Conservation (phyloP, 2,888 invertebrate species). For the Anagyrus pseudococci region DNA sequence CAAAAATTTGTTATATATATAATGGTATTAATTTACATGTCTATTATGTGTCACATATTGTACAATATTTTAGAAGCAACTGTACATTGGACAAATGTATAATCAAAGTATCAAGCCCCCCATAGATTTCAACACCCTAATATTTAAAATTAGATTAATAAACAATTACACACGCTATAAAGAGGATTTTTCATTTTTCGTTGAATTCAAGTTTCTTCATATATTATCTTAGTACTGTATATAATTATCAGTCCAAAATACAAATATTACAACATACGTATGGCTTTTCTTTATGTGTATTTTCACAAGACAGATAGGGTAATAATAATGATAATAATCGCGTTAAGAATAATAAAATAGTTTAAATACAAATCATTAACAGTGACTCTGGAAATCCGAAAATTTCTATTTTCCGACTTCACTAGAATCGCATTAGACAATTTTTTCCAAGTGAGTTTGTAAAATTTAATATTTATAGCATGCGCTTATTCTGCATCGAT, state of each 20-base stretch:
- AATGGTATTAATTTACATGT: slow-evolving; percentile 57
- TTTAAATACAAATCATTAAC: slow-evolving; percentile 57
- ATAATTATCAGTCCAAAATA: slow-evolving; percentile 34
- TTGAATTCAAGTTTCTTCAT: slow-evolving; percentile 15
- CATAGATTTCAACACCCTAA: slow-evolving; percentile 31
- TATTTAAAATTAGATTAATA: slow-evolving; percentile 34
- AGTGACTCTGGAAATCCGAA: slow-evolving; percentile 48
- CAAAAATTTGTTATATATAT: slow-evolving; percentile 38
- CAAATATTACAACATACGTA: slow-evolving; percentile 28
- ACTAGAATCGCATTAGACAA: slow-evolving; percentile 37
- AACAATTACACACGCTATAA: slow-evolving; percentile 24
- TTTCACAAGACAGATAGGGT: slow-evolving; percentile 36
- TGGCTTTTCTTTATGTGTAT: slow-evolving; percentile 29
- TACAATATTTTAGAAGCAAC: slow-evolving; percentile 55
- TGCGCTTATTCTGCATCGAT: slow-evolving; percentile 12
- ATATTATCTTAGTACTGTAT: slow-evolving; percentile 1
- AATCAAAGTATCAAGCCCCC: slow-evolving; percentile 42
- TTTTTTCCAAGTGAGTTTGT: slow-evolving; percentile 25
- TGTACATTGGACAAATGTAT: slow-evolving; percentile 51
- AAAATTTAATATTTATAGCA: slow-evolving; percentile 33
- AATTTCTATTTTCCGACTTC: slow-evolving; percentile 32
- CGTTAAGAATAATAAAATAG: slow-evolving; percentile 58
- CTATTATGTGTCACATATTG: slow-evolving; percentile 55
- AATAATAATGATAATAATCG: slow-evolving; percentile 51
- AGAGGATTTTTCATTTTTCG: slow-evolving; percentile 18